phyloP scores from a whole-genome alignment of 2,797 vertebrate species.

The Staurois parvus region DNA sequence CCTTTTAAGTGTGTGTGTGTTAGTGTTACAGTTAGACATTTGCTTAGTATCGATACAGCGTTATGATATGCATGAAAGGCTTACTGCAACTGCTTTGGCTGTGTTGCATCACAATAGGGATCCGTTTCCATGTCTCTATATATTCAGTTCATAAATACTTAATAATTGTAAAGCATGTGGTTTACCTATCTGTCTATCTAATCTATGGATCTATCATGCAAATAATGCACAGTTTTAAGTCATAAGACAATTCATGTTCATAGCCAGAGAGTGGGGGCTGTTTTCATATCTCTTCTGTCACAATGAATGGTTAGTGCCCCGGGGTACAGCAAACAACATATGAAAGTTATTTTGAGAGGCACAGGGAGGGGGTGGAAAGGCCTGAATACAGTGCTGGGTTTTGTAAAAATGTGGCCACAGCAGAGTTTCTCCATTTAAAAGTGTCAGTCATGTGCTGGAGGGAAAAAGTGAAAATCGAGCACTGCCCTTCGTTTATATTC shows the following conservation, averaged over 20 bases:
- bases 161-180: neutral
- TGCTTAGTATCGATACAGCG: too few relatives aligned
- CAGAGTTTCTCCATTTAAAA: constrained; percentile 28
- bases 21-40: too few relatives aligned
- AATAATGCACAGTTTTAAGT: too few relatives aligned
- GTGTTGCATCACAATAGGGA: too few relatives aligned
- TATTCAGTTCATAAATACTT: neutral
- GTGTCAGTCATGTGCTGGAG: neutral
- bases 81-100: too few relatives aligned
- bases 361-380: constrained; percentile 28
- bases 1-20: too few relatives aligned
- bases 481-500: neutral
- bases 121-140: neutral
- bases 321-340: constrained; percentile 33
- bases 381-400: constrained; percentile 36
- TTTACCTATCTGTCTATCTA: neutral
- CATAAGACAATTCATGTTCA: neutral
- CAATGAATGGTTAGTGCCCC: constrained; percentile 43
- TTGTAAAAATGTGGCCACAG: constrained; percentile 40
- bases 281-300: neutral
- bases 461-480: neutral
- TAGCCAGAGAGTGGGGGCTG: neutral
- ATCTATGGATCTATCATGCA: too few relatives aligned
- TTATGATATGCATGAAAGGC: too few relatives aligned
- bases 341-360: constrained; percentile 59